A percentile compares a stretch with the other conserved stretches of the same genome.
These are phyloP conservation scores for Drosophila setosimentum DNA, from an alignment of 2,888 invertebrate genomes.

Conservation along the genomic window DNA sequence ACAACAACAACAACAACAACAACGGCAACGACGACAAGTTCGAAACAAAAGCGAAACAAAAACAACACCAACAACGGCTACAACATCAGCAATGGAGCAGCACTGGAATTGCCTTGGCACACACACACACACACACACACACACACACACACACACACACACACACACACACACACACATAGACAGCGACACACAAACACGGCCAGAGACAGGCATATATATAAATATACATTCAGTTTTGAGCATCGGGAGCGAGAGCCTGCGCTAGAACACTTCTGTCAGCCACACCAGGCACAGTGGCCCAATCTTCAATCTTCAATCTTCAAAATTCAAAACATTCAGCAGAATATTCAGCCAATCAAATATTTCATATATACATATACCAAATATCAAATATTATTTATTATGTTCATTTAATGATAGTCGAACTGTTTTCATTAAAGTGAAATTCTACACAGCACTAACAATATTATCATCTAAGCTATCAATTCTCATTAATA, in stretches of 20 bases:
- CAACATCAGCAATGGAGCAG: conserved; percentile 45
- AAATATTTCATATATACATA: background rate
- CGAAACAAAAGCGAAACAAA: conserved; percentile 67
- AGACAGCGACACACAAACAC: too few species aligned
- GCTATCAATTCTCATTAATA: too few species aligned
- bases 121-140: conserved; percentile 21
- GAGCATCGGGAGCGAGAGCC: conserved; percentile 48
- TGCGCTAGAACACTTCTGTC: conserved; percentile 34
- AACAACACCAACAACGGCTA: conserved; percentile 54
- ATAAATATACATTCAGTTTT: conserved; percentile 32
- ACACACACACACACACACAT: background rate
- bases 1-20: conserved; percentile 55
- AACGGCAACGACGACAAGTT: conserved; percentile 55
- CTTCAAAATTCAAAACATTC: background rate
- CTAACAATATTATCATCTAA: too few species aligned
- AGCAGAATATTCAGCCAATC: background rate
- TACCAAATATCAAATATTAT: too few species aligned
- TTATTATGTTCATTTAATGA: too few species aligned
- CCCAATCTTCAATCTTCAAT: too few species aligned
- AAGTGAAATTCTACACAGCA: too few species aligned
- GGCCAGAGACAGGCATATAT: background rate
- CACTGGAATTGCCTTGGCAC: conserved; percentile 50
- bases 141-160: conserved; percentile 19
- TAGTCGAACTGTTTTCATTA: too few species aligned
- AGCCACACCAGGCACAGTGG: conserved; percentile 19